These are phyloP conservation scores for Rhabdornis inornatus DNA, from an alignment of 2,113 vertebrate genomes.

Conservation along the genomic window DNA sequence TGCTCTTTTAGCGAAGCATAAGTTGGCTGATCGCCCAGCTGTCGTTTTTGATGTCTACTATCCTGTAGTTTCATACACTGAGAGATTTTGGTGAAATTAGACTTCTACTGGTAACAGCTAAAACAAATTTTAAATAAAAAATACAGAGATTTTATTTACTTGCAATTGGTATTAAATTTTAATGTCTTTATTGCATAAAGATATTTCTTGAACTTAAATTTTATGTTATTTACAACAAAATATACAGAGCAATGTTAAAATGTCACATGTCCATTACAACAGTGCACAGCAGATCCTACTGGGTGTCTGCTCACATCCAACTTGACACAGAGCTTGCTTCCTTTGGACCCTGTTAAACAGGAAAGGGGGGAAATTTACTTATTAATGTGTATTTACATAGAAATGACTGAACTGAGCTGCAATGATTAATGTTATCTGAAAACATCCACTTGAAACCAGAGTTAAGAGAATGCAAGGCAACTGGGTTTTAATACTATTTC, in stretches of 20 bases:
- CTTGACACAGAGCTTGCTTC: slow-evolving; percentile 74
- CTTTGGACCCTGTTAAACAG: slow-evolving; percentile 76
- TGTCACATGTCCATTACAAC: not conserved
- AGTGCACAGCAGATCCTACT: not conserved
- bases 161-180: slow-evolving; percentile 42
- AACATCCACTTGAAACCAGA: not conserved
- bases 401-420: not conserved
- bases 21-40: not conserved
- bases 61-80: not conserved
- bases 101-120: not conserved
- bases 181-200: slow-evolving; percentile 65
- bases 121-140: not conserved
- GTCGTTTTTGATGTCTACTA: not conserved
- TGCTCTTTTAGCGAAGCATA: not conserved
- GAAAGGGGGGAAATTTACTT: not conserved
- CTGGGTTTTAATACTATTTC: not conserved
- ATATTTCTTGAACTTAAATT: slow-evolving; percentile 44
- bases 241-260: slow-evolving; percentile 63
- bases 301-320: slow-evolving; percentile 79
- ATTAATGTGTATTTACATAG: accelerated
- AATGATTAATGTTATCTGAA: not conserved
- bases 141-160: slow-evolving; percentile 6
- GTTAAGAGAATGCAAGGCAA: not conserved
- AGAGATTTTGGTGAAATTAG: not conserved
- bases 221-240: slow-evolving; percentile 74